Percentiles rank a stretch among this genome's conserved stretches.
Evolutionary conservation across 2,113 vertebrate species (phyloP).

Genomic region (Vanacampus margaritifer): DNA sequence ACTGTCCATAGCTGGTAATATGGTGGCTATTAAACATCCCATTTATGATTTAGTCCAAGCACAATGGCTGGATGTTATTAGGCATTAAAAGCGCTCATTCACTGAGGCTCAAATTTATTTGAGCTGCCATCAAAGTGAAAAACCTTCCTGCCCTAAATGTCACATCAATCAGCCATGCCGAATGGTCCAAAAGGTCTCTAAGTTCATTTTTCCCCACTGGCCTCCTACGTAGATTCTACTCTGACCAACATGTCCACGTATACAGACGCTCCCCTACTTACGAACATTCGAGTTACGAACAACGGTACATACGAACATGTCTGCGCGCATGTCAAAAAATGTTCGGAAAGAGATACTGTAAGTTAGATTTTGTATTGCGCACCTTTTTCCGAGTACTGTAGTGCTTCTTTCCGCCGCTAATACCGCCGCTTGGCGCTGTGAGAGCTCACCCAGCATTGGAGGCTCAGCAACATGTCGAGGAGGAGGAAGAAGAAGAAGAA

Average conservation of each 20-base stretch:
- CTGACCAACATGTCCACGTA: not conserved
- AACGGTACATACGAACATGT: too few species aligned
- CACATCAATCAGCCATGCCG: not conserved
- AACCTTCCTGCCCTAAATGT: not conserved
- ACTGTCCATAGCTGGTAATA: not conserved
- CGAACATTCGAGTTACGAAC: too few species aligned
- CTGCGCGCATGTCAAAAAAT: too few species aligned
- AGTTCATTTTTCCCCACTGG: not conserved
- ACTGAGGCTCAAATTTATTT: not conserved
- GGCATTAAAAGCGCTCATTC: conserved; percentile 1
- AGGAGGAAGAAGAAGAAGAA: too few species aligned
- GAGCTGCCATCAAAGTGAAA: not conserved
- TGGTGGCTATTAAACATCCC: not conserved
- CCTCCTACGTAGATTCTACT: not conserved
- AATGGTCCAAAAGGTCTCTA: not conserved
- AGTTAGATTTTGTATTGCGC: too few species aligned
- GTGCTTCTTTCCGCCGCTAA: too few species aligned
- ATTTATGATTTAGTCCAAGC: not conserved
- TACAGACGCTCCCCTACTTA: too few species aligned
- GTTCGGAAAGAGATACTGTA: too few species aligned
- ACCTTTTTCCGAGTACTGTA: too few species aligned
- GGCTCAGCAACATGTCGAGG: too few species aligned
- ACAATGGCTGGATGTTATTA: not conserved
- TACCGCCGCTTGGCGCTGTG: too few species aligned
- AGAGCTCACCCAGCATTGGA: too few species aligned